A percentile compares a stretch with the other conserved stretches of the same genome.
phyloP scores from a whole-genome alignment of 2,888 invertebrate species.

The Eumacrocentrus americanus region DNA sequence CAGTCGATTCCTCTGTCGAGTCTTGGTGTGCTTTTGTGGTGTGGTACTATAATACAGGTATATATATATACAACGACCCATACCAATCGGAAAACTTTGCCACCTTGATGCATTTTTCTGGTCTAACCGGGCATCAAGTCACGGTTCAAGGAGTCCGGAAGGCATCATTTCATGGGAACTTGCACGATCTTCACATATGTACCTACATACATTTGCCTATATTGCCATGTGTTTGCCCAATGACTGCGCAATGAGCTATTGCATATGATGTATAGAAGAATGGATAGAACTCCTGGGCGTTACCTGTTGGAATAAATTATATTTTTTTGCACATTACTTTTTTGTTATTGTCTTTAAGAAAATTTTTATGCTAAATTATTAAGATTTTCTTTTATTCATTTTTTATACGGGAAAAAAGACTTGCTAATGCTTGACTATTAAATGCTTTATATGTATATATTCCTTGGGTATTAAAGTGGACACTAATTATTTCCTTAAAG shows the following conservation, averaged over 20 bases:
- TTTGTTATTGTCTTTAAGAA: too few species aligned
- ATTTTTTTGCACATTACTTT: too few species aligned
- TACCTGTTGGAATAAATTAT: background rate
- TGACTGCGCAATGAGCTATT: background rate
- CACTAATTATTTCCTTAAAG: background rate
- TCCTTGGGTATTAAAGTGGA: too few species aligned
- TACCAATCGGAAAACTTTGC: constrained; percentile 32
- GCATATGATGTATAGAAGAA: background rate
- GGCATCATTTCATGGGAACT: constrained; percentile 25
- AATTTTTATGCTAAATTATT: too few species aligned
- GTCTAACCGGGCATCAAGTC: constrained; percentile 36
- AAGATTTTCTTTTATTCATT: too few species aligned
- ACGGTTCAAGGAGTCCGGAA: constrained; percentile 46
- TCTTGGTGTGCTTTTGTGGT: constrained; percentile 6
- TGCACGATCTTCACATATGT: background rate
- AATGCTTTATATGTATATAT: too few species aligned
- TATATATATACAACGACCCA: background rate
- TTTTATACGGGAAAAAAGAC: too few species aligned
- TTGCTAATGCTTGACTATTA: too few species aligned
- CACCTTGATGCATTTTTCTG: constrained; percentile 52
- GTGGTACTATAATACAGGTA: constrained; percentile 10
- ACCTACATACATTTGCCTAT: background rate
- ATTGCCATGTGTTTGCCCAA: background rate
- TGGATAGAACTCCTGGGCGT: background rate
- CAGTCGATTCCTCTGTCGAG: constrained; percentile 3